Evolutionary conservation across 2,888 invertebrate species (phyloP).

Genomic region (Colostygia pectinataria): DNA sequence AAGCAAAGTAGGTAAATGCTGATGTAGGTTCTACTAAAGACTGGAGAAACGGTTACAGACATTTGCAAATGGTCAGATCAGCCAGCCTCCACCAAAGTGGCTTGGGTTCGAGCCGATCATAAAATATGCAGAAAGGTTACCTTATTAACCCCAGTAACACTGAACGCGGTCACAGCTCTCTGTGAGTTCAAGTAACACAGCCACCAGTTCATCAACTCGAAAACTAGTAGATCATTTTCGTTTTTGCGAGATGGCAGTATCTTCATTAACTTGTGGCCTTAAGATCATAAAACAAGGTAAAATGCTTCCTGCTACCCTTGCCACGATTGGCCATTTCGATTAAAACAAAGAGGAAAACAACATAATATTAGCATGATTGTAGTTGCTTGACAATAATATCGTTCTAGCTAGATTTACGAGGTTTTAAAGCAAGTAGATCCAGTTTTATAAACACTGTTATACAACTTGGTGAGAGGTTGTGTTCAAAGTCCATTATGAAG

Average conservation of each 20-base stretch:
- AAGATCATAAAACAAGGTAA: neutral
- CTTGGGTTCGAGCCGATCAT: neutral
- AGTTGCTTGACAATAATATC: neutral
- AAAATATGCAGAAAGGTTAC: neutral
- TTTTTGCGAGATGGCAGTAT: conserved; percentile 2
- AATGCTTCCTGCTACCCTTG: conserved; percentile 24
- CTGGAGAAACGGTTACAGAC: too few species aligned
- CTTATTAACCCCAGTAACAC: neutral
- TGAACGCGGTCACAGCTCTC: conserved; percentile 12
- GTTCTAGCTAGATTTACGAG: neutral
- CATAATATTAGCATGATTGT: conserved; percentile 10
- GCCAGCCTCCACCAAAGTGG: too few species aligned
- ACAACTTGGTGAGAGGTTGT: neutral
- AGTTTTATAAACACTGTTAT: conserved; percentile 1
- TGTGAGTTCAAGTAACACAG: conserved; percentile 10
- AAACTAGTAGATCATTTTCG: conserved; percentile 2
- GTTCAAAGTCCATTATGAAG: neutral
- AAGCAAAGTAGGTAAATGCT: too few species aligned
- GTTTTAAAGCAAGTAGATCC: neutral
- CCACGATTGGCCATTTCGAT: conserved; percentile 2
- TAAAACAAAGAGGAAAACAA: conserved; percentile 13
- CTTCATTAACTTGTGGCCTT: neutral
- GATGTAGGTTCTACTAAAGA: too few species aligned
- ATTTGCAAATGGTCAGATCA: too few species aligned
- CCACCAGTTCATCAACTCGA: conserved; percentile 14